Percentiles rank a stretch among this genome's conserved stretches.
Evolutionary conservation across 2,797 vertebrate species (phyloP).

Genomic region (Labroides dimidiatus): DNA sequence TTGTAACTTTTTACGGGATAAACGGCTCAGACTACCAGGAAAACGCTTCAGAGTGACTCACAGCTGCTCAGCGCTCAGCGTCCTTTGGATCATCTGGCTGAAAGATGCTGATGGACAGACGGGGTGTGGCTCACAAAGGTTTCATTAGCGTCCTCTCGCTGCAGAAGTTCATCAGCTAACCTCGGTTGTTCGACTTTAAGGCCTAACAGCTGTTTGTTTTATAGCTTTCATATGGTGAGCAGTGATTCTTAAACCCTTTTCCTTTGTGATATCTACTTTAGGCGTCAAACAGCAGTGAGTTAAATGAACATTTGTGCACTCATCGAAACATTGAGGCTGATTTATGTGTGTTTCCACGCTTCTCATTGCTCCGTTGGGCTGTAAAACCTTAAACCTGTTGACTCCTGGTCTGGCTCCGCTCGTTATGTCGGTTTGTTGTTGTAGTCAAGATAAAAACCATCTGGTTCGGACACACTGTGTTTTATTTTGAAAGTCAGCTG

Average conservation of each 20-base stretch:
- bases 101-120: slow-evolving; percentile 64
- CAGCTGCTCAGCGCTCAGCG: slow-evolving; percentile 53
- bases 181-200: slow-evolving; percentile 24
- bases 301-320: neutral
- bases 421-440: too few relatives aligned
- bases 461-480: too few relatives aligned
- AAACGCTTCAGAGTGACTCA: slow-evolving; percentile 44
- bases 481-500: too few relatives aligned
- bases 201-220: slow-evolving; percentile 27
- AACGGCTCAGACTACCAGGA: slow-evolving; percentile 53
- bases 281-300: neutral
- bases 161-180: slow-evolving; percentile 20
- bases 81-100: slow-evolving; percentile 67
- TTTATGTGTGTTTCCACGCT: too few relatives aligned
- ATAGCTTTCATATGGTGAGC: slow-evolving; percentile 20
- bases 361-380: too few relatives aligned
- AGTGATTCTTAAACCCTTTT: slow-evolving; percentile 1
- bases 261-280: slow-evolving; percentile 9
- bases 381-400: too few relatives aligned
- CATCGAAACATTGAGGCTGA: neutral
- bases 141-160: slow-evolving; percentile 38
- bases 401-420: too few relatives aligned
- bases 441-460: too few relatives aligned
- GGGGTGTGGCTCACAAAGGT: slow-evolving; percentile 24
- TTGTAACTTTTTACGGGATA: slow-evolving; percentile 55